Evolutionary conservation across 1,140 invertebrate genomes (phyloP), one percentile per base, ranked within the genome.

Genomic region (Drosophila seguyi): DNA sequence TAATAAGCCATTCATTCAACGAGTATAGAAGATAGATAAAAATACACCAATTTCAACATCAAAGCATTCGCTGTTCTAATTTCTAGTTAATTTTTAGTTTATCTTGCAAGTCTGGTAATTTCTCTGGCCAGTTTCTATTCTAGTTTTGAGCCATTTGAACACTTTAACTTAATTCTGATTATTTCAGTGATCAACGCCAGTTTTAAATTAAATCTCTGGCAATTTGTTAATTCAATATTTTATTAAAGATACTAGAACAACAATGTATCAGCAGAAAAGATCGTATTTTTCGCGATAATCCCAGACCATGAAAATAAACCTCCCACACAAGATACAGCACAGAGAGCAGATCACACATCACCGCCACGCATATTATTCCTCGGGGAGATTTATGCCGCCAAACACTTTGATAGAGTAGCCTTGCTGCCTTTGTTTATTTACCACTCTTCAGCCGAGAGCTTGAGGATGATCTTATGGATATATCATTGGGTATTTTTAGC

Each of bases 321-420:
- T 39, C 72, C 74, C 45, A 76, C 60, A 75, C 39, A 50, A 18
- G 16, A 16, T 31, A 22, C 31, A 45, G 44, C 44, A 44, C 18
- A 13, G 11, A 47, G 20, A 25, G 20, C 14, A 36, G 34, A 55
- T 55, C 52, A 31, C 22, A 53, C 22, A 58, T 39, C 55, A 42
- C 34, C n/a, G 38, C 59, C 29, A 38, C n/a, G 18, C 52, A 52
- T 14, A 55, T 60, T 53, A 29, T 53, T 55, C 47, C 29, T 29
- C 53, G 29, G 14, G n/a, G 45, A 69, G 69, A 83, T 82, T 83
- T 79, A 84, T 53, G 48, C 59, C 44, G 48, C 44, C 74, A 76
- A 77, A 48, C 75, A 77, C 75, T 71, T 77, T 58, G 38, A 74
- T 78, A 74, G 59, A 56, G 45, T 55, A 55, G 57, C 53, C 20